Conservation (phyloP, 1,140 invertebrate genomes). For the Drosophila grimshawi region DNA sequence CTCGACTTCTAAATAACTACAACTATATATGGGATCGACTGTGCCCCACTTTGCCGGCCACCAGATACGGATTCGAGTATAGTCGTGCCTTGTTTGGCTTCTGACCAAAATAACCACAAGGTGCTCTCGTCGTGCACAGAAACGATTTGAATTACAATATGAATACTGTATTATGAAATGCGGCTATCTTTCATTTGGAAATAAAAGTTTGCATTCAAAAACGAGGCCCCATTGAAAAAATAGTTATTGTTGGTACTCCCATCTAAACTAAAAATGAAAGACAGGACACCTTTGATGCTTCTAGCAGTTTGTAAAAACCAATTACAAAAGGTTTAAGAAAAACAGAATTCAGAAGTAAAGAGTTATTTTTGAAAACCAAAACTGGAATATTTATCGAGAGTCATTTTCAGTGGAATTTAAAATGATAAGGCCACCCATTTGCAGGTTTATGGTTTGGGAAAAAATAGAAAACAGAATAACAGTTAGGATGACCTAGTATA, state of each 20-base stretch:
- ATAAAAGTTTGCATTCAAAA: slow-evolving; percentile 9
- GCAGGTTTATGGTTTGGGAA: no score
- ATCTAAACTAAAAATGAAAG: no score
- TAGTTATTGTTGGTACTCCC: neutral
- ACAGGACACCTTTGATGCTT: no score
- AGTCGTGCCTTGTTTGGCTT: slow-evolving; percentile 68
- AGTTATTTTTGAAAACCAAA: no score
- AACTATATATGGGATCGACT: slow-evolving; percentile 28
- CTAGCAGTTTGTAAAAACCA: no score
- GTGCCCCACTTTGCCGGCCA: slow-evolving; percentile 63
- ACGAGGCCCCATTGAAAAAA: neutral
- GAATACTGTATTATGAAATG: slow-evolving; percentile 26
- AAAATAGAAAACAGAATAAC: slow-evolving; percentile 36
- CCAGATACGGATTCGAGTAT: slow-evolving; percentile 29
- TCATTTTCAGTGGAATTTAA: no score
- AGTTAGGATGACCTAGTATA: slow-evolving; percentile 37
- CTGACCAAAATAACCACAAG: slow-evolving; percentile 79
- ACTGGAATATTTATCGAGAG: no score
- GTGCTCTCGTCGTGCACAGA: slow-evolving; percentile 32
- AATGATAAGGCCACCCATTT: no score
- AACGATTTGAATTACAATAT: slow-evolving; percentile 76
- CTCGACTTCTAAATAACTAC: slow-evolving; percentile 15
- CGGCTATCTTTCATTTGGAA: neutral
- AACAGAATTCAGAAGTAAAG: no score
- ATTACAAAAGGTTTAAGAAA: no score